Base-by-base conservation (phyloP, 2,888 invertebrate species). In the Spicauda simplicius region DNA sequence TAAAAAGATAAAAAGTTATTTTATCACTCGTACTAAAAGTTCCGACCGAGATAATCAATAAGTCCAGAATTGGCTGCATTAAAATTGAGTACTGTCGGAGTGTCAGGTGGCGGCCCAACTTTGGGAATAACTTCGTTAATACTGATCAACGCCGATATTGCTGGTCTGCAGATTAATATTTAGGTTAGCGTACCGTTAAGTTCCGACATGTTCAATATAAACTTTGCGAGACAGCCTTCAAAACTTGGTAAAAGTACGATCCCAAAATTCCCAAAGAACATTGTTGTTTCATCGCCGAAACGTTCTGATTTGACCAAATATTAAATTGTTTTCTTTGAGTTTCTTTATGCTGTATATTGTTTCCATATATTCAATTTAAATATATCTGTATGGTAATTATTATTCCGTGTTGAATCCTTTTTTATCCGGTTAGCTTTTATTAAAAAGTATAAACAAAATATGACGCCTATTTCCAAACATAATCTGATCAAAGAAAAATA, bases 161-260 rank as follows among this genome's bases (percentile, higher is more conserved):
- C 37, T 62, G n/a, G 41, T 41, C 41, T 52, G 20, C 41, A 11
- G 64, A 58, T 57, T 64, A 64, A 58, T 58, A 64, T 64, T 64
- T 53, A 58, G 58, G 52, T 64, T 45, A 58, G 41, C 52, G 64
- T 25, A 16, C 52, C 37, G 37, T 53, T 60, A 58, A 58, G 53
- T 62, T 54, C 53, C 53, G 61, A 62, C 61, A 33, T 62, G 33
- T 54, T 62, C 61, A 41, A 62, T 54, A 62, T 20, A 62, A 62
- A 62, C 53, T 62, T 62, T 53, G 19, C 41, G 61, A 19, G 61
- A 62, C 61, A 62, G 61, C 41, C 53, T 54, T 62, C 61, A 62
- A 53, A 62, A 61, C 61, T 61, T 61, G 14, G 61, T 37, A 61
- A 53, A 33, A 61, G 53, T 37, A 19, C n/a, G 37, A 52, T 25